Evolutionary conservation across 2,888 invertebrate species (phyloP), one percentile per base, ranked within the genome.

Genomic region (Conomelus anceps): DNA sequence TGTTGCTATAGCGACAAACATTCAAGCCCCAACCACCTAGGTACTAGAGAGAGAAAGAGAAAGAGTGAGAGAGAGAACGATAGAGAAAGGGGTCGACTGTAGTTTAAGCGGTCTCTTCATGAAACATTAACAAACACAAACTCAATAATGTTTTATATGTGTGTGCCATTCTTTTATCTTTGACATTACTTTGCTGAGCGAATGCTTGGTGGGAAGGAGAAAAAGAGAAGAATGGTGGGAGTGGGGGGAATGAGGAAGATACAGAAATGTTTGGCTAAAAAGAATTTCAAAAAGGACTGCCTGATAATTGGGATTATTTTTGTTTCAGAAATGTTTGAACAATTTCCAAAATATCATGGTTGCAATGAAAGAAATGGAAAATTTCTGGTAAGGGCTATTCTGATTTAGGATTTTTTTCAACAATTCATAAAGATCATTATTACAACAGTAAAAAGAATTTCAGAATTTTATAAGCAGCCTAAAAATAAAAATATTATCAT

Each of bases 171-270:
- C 63, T 63, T 13, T 63, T 63, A 86, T 24, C 29, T 91, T 92
- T 92, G 92, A 92, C 92, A 92, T 92, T 92, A 91, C 92, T 92
- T 92, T 92, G 92, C 92, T 92, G 91, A 92, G 90, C 89, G 86
- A 90, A 86, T 86, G 22, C 29, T 9, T n/a, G 63, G 88, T 23
- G 88, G 41, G 22, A 34, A 22, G 88, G 88, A 22, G 20, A 1
- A 86, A 22, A 26, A 11, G 11, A 26, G 26, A 26, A 26, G 26
- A 26, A 26, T 4, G 11, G 11, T 26, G 26, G 23, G 86, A 86
- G 85, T 22, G 22, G 85, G 86, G 89, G 23, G 20, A 85, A 63
- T 22, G 34, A 86, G 9, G 86, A 86, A 26, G 86, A 86, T 41
- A 29, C 23, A 88, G 29, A 26, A 29, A 34, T 34, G 34, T 3